A percentile compares a stretch with the other conserved stretches of the same genome.
Conservation (phyloP, 2,797 vertebrate species). For the Botia almorhae region DNA sequence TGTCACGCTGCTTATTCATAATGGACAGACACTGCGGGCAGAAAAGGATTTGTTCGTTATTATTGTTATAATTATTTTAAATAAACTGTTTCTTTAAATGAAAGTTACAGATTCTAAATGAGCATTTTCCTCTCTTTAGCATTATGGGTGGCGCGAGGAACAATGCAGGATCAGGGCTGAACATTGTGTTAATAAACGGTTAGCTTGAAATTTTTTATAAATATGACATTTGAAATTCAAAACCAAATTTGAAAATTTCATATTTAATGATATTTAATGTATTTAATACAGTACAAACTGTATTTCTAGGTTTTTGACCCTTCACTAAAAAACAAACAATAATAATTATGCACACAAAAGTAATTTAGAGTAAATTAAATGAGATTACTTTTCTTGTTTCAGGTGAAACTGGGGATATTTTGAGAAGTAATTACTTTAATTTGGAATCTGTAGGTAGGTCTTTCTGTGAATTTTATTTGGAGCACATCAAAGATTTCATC, state of each 20-base stretch:
- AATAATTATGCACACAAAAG: background rate
- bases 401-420: conserved; percentile 73
- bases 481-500: background rate
- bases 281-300: background rate
- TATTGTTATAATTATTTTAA: background rate
- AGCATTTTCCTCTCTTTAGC: conserved; percentile 68
- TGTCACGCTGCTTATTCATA: background rate
- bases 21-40: background rate
- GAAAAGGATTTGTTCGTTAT: background rate
- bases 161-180: conserved; percentile 86
- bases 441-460: conserved; percentile 82
- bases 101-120: background rate
- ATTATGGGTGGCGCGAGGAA: conserved; percentile 84
- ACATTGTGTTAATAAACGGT: conserved; percentile 87
- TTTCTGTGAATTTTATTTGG: background rate
- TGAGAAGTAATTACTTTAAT: conserved; percentile 71
- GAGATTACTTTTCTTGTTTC: background rate
- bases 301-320: background rate
- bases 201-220: conserved; percentile 61
- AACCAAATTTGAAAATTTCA: too few relatives aligned
- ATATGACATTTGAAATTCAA: background rate
- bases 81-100: background rate
- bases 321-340: background rate
- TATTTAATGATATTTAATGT: too few relatives aligned
- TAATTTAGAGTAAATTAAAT: background rate